Evolutionary conservation across 2,888 invertebrate genomes (phyloP).

Genomic region (Coecobrya sp.): DNA sequence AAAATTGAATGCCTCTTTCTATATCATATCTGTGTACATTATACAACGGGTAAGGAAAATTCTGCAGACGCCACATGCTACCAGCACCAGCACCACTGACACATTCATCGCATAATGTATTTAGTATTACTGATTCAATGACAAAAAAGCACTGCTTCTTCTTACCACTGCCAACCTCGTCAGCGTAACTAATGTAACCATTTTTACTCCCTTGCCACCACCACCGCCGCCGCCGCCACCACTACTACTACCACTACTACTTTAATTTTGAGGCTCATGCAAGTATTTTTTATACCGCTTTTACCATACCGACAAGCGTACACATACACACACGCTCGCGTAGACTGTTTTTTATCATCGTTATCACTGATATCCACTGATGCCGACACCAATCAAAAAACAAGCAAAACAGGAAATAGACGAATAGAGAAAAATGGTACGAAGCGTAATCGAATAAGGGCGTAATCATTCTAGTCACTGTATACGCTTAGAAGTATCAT

Average conservation of each 20-base stretch:
- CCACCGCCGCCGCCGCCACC: not conserved
- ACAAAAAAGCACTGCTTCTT: conserved; percentile 41
- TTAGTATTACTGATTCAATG: conserved; percentile 45
- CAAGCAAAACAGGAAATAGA: not conserved
- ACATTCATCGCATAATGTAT: conserved; percentile 34
- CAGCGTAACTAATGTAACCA: conserved; percentile 14
- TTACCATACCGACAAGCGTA: not conserved
- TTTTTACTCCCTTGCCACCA: not conserved
- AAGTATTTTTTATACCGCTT: conserved; percentile 19
- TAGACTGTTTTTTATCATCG: not conserved
- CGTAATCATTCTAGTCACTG: not conserved
- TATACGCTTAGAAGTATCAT: not conserved
- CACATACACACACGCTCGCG: not conserved
- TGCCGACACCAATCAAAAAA: conserved; percentile 4
- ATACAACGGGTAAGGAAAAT: conserved; percentile 55
- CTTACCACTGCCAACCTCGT: not conserved
- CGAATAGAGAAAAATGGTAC: not conserved
- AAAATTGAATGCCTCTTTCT: conserved; percentile 8
- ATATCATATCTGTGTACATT: conserved; percentile 28
- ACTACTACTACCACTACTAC: not conserved
- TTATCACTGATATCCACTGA: not conserved
- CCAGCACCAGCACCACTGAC: conserved; percentile 55
- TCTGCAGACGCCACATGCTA: conserved; percentile 82
- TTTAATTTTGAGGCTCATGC: conserved; percentile 21
- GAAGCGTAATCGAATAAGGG: conserved; percentile 9